Evolutionary conservation across 1,140 invertebrate genomes (phyloP).

Genomic region (Drosophila prosaltans): DNA sequence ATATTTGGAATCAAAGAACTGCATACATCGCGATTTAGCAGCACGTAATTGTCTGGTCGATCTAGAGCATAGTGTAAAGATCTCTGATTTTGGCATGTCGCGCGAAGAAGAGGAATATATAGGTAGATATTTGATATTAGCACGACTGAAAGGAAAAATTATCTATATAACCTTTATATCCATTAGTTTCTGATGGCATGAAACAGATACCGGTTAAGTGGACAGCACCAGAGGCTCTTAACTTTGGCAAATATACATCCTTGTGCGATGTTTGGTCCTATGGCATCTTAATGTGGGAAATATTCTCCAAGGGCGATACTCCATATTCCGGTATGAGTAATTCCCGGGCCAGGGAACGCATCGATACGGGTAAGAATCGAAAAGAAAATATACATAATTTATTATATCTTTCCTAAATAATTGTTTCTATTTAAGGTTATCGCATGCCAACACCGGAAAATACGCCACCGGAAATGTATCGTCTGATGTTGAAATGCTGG

Average conservation of each 20-base stretch:
- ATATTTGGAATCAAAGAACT: slow-evolving; percentile 97
- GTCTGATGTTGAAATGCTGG: slow-evolving; percentile 96
- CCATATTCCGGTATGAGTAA: slow-evolving; percentile 97
- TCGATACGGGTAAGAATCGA: slow-evolving; percentile 89
- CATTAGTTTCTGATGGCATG: slow-evolving; percentile 95
- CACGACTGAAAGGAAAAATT: no score
- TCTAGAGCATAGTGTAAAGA: slow-evolving; percentile 94
- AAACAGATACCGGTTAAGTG: slow-evolving; percentile 99
- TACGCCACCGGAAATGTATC: slow-evolving; percentile 94
- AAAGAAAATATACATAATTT: not conserved
- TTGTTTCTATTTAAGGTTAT: slow-evolving; percentile 88
- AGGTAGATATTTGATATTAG: slow-evolving; percentile 38
- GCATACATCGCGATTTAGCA: slow-evolving; percentile 97
- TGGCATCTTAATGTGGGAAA: slow-evolving; percentile 98
- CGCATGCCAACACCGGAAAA: slow-evolving; percentile 95
- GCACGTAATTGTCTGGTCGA: slow-evolving; percentile 94
- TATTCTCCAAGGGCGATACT: slow-evolving; percentile 96
- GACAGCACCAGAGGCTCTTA: slow-evolving; percentile 98
- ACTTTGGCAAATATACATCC: slow-evolving; percentile 98
- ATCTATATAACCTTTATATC: not conserved
- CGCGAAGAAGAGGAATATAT: slow-evolving; percentile 98
- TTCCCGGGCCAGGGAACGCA: slow-evolving; percentile 95
- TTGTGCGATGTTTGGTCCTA: slow-evolving; percentile 99
- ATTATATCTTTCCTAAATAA: not conserved
- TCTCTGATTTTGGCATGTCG: slow-evolving; percentile 99